A percentile compares a stretch with the other conserved stretches of the same genome.
Evolutionary conservation across 2,888 invertebrate genomes (phyloP).

Genomic region (Dicyrtomina minuta): DNA sequence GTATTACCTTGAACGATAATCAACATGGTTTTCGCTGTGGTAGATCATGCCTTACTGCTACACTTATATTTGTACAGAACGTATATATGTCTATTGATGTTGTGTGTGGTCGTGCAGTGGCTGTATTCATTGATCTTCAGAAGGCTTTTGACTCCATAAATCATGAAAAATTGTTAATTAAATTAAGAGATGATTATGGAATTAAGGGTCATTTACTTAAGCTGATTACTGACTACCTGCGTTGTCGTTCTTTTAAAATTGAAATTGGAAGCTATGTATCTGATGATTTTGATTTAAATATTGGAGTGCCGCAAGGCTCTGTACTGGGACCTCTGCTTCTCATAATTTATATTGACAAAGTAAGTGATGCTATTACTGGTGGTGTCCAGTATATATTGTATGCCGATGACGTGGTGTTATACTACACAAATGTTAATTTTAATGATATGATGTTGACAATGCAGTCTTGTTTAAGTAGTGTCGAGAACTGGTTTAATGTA

Average conservation of each 20-base stretch:
- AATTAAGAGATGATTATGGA: conserved; percentile 35
- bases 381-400: no score
- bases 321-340: no score
- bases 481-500: no score
- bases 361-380: no score
- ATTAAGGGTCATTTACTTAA: conserved; percentile 26
- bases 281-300: conserved; percentile 2
- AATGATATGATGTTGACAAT: no score
- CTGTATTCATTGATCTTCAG: no score
- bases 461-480: no score
- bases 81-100: conserved; percentile 42
- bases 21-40: conserved; percentile 49
- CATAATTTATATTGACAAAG: no score
- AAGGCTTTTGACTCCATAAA: conserved; percentile 47
- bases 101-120: conserved; percentile 25
- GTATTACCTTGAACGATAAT: no score
- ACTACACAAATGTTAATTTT: no score
- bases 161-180: conserved; percentile 42
- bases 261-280: conserved; percentile 2
- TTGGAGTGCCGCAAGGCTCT: conserved; percentile 36
- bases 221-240: conserved; percentile 14
- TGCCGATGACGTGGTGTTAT: no score
- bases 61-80: conserved; percentile 38
- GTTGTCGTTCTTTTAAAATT: conserved; percentile 7
- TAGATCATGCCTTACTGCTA: conserved; percentile 46